Base-by-base conservation (phyloP, 92 coral and sea anemone genomes). In the Meandrina meandrites region DNA sequence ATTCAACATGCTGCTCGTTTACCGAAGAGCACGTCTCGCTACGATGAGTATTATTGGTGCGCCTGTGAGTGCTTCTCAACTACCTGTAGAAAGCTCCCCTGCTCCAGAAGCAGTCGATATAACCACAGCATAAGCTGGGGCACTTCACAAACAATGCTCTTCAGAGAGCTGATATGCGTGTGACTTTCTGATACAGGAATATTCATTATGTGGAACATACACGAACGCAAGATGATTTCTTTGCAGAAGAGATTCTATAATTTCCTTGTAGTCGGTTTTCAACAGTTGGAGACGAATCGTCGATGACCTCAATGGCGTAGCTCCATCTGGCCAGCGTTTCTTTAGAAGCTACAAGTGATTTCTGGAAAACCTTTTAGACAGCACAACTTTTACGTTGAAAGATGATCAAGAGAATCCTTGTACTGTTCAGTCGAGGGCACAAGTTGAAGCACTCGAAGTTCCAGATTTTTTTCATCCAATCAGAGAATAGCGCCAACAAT, bases 1-100 rank as follows among this genome's bases (percentile, higher is more conserved):
- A 3, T 95, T 95, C 45, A 97, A 94, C 84, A 92, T 97, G 94
- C 84, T 94, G 36, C 84, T 86, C 8, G 99, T 92, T 51, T 95
- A 97, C 92, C 94, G 98, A 71, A 91, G 96, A 50, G 97, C 98
- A 5, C 92, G 94, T 64, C 87, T 97, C 27, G 92, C 98, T 13
- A 95, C 99, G 8, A 89, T 97, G 70, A 92, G 95, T 19, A 86
- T 97, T 24, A 80, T 95, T 87, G 95, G 93, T 72, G 92, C 88
- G 76, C 78, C 86, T 57, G 83, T n/a, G 72, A 56, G 76, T 1
- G n/a, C 6, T 6, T 54, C 60, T 30, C 74, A 85, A 21, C 64
- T 28, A 18, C 88, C 76, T 19, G 83, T 18, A 22, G 83, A 60
- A 18, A 78, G n/a, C 30, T 48, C 48, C 8, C 47, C 82, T 14